phyloP scores from a whole-genome alignment of 2,888 invertebrate species.

The Xestia c-nigrum region DNA sequence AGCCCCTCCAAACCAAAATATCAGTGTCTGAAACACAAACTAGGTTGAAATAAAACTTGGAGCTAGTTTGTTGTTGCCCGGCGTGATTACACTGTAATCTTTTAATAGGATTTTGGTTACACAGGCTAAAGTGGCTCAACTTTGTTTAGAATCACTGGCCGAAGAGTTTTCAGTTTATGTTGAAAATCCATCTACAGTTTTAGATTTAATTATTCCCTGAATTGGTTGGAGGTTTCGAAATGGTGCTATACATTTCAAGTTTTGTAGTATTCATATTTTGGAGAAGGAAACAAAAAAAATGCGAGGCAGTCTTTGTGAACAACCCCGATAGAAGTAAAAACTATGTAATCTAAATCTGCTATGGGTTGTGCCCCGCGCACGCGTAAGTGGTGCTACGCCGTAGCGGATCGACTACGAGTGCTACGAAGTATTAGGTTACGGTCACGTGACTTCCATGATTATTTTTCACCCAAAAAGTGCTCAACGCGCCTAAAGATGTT shows the following conservation, averaged over 20 bases:
- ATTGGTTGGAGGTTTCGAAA: background rate
- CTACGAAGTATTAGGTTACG: too few species aligned
- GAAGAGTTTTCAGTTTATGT: constrained; percentile 37
- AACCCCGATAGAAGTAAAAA: too few species aligned
- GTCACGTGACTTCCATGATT: too few species aligned
- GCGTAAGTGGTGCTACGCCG: too few species aligned
- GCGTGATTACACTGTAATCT: constrained; percentile 55
- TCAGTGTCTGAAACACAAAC: constrained; percentile 27
- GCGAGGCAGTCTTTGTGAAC: too few species aligned
- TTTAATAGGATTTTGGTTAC: constrained; percentile 62
- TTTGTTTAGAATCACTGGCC: constrained; percentile 39
- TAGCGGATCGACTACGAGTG: too few species aligned
- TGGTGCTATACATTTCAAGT: background rate
- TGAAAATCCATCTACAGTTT: constrained; percentile 39
- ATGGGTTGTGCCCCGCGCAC: too few species aligned
- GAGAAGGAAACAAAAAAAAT: background rate
- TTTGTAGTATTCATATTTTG: background rate
- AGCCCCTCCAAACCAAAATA: constrained; percentile 8
- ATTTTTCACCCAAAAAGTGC: too few species aligned
- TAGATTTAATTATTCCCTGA: constrained; percentile 26
- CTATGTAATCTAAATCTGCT: too few species aligned
- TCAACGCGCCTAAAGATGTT: too few species aligned
- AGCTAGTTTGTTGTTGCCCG: constrained; percentile 48
- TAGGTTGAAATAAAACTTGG: constrained; percentile 38
- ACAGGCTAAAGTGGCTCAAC: constrained; percentile 47